Evolutionary conservation across 2,113 vertebrate genomes (phyloP), one percentile per base, ranked within the genome.

Genomic region (Thamnaconus septentrionalis): DNA sequence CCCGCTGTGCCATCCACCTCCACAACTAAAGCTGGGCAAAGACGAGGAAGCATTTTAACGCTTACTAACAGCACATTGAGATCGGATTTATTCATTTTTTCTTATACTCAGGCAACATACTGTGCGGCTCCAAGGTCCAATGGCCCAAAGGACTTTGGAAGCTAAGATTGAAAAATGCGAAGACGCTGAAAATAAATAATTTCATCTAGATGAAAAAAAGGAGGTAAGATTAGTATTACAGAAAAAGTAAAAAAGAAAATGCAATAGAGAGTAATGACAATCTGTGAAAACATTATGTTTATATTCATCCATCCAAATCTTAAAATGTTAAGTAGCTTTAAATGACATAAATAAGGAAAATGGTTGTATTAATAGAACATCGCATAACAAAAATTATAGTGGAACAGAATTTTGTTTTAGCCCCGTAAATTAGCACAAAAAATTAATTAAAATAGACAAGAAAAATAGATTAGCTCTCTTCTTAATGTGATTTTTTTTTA

Each of bases 91-190:
- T 31, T 31, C 18, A 31, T 31, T 31, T 31, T 31, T 31, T 31
- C 18, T 31, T 31, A 31, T 1, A 31, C 18, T 31, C 18, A 31
- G 18, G 18, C 18, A 31, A 78, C 71, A 0, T 80, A 90, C 88
- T 43, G 48, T 86, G 79, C 1, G 83, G 83, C 48, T 57, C 60
- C 41, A 90, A 71, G 45, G 75, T 86, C 89, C 86, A 80, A 12
- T 56, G 47, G 5, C 4, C 31, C 3, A 0, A 12, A 0, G 84
- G 73, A 59, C 74, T 85, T 61, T 59, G 75, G 41, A 5, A 11
- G n/a, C 43, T 9, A 65, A 79, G 18, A 40, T 75, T 75, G 1
- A 77, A 31, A 53, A 78, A 61, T 1, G 42, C 56, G n/a, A 81
- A 0, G 5, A 80, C 4, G 64, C 3, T 39, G 9, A 71, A 53